phyloP scores from a whole-genome alignment of 2,888 invertebrate genomes.

The Mechanitis messenoides region DNA sequence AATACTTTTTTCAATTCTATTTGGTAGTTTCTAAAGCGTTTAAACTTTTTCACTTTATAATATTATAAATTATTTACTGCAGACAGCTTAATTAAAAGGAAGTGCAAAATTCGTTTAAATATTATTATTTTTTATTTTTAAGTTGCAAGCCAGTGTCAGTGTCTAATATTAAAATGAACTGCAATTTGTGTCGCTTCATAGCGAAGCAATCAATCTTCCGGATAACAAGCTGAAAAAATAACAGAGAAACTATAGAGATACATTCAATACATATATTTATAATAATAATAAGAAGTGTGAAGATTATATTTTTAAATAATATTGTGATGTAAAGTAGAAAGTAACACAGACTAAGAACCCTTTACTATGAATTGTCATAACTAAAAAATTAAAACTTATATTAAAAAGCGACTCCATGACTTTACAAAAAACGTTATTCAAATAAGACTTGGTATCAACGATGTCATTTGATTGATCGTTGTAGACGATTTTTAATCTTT shows the following conservation, averaged over 20 bases:
- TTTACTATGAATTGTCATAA: too few relatives aligned
- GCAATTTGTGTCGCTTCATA: constrained; percentile 62
- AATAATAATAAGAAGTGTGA: neutral
- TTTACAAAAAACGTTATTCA: constrained; percentile 50
- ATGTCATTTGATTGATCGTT: constrained; percentile 69
- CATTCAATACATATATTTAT: constrained; percentile 9
- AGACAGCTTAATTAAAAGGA: too few relatives aligned
- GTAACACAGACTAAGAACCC: neutral
- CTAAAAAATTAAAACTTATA: constrained; percentile 1
- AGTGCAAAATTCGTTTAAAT: too few relatives aligned
- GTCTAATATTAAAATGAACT: constrained; percentile 63
- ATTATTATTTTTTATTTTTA: neutral
- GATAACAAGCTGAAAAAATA: constrained; percentile 44
- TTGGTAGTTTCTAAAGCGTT: too few relatives aligned
- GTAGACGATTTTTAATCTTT: constrained; percentile 68
- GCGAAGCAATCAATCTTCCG: constrained; percentile 58
- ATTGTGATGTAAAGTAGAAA: neutral
- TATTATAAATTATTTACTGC: too few relatives aligned
- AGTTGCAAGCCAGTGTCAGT: constrained; percentile 32
- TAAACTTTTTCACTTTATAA: too few relatives aligned
- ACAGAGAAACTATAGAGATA: constrained; percentile 35
- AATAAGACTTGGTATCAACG: constrained; percentile 58
- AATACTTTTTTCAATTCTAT: too few relatives aligned
- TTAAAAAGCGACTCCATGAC: constrained; percentile 10
- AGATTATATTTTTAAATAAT: too few relatives aligned